Evolutionary conservation across 2,797 vertebrate species (phyloP), one percentile per base, ranked within the genome.

Genomic region (Platalea minor): DNA sequence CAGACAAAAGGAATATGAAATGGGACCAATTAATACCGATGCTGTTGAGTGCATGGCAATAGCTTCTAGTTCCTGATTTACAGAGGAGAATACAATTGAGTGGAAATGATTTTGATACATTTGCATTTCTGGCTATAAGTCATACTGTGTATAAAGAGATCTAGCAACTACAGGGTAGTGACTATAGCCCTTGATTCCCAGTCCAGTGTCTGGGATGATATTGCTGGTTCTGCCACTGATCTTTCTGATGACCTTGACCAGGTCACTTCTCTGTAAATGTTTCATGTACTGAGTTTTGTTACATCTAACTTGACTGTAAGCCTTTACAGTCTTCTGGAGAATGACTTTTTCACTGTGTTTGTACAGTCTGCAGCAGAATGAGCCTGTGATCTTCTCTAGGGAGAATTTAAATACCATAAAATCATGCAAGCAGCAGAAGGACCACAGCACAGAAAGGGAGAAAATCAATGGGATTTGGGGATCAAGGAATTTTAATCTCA

Each of bases 1-100:
- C 96, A 97, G 96, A 97, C 92, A 97, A 97, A 97, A 92, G 93
- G 86, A 94, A 95, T 59, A 94, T 91, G 84, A 95, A 97, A 95
- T 86, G 51, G 77, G 81, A 85, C 84, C 92, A 95, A 93, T 96
- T 96, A 94, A 92, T 89, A 93, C 26, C 1, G 73, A 91, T 94
- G 82, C 81, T 91, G 48, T 91, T 89, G 94, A 93, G 74, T 92
- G 91, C 76, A 78, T 95, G 79, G 88, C 85, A 88, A 95, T 94
- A 88, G 70, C 80, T 96, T 69, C 53, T 87, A 43, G 41, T 59
- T 85, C 76, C 84, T 91, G 90, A 93, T 95, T 96, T 96, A 95
- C 59, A 88, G 87, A 89, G 53, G 50, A 93, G 69, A 95, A 85
- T 90, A 94, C 88, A 91, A 79, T 33, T 89, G 79, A 92, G 57